Evolutionary conservation across 2,888 invertebrate species (phyloP).

Genomic region (Dorcus hopei): DNA sequence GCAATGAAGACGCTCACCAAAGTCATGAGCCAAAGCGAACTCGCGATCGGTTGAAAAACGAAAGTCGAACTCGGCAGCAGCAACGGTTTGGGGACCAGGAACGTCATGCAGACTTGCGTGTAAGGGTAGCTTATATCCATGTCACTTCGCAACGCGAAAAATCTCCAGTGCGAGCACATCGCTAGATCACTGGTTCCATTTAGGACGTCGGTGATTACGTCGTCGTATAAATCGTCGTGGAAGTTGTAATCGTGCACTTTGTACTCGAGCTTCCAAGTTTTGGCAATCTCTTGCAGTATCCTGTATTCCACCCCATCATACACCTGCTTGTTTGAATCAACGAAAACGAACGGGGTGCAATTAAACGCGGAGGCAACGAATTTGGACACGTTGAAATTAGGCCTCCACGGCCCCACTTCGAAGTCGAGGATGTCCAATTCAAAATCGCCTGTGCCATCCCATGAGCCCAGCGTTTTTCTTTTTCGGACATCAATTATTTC

Average conservation of each 20-base stretch:
- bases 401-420: background rate
- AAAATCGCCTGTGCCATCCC: background rate
- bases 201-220: constrained; percentile 18
- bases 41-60: constrained; percentile 30
- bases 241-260: constrained; percentile 7
- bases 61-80: constrained; percentile 29
- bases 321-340: constrained; percentile 10
- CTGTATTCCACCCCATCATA: constrained; percentile 26
- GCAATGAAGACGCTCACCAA: background rate
- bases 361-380: constrained; percentile 22
- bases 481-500: background rate
- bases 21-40: background rate
- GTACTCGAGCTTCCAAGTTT: constrained; percentile 24
- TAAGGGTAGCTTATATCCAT: constrained; percentile 28
- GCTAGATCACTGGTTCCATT: constrained; percentile 24
- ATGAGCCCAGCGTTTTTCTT: background rate
- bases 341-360: constrained; percentile 26
- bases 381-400: background rate
- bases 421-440: background rate
- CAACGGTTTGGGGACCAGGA: constrained; percentile 35
- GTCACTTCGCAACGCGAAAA: background rate
- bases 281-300: constrained; percentile 27
- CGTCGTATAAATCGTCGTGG: constrained; percentile 19
- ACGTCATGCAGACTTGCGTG: constrained; percentile 30
- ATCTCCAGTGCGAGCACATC: constrained; percentile 31